These are phyloP conservation scores for Montipora capricornis DNA, from an alignment of 64 coral and sea anemone genomes.

Conservation along the genomic window DNA sequence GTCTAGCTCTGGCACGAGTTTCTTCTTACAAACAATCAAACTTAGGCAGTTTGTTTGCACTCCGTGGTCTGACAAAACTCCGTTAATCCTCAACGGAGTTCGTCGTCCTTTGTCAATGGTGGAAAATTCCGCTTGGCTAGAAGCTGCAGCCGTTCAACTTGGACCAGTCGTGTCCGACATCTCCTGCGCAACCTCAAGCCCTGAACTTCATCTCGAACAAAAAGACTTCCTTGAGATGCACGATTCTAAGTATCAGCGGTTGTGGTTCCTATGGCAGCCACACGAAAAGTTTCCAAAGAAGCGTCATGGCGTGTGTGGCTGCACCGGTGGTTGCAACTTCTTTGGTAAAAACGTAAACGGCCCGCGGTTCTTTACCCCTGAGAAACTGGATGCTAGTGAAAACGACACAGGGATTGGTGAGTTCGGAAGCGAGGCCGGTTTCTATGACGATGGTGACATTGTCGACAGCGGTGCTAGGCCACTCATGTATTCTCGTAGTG, in stretches of 20 bases:
- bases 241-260: constrained; percentile 72
- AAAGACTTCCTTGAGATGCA: constrained; percentile 93
- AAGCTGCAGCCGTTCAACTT: constrained; percentile 81
- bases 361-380: constrained; percentile 83
- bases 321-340: constrained; percentile 95
- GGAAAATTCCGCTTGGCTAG: constrained; percentile 86
- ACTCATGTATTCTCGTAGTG: constrained; percentile 67
- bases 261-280: constrained; percentile 97
- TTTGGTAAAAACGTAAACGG: constrained; percentile 97
- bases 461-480: constrained; percentile 52
- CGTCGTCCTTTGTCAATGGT: constrained; percentile 80
- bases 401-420: constrained; percentile 89
- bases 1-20: constrained; percentile 76
- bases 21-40: constrained; percentile 89
- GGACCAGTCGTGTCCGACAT: constrained; percentile 91
- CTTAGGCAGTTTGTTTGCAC: constrained; percentile 90
- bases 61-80: constrained; percentile 51
- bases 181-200: constrained; percentile 53
- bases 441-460: constrained; percentile 70
- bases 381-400: constrained; percentile 93
- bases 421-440: constrained; percentile 87
- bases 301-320: constrained; percentile 74
- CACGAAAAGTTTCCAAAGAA: constrained; percentile 56
- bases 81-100: constrained; percentile 64
- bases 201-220: constrained; percentile 80